phyloP scores from a whole-genome alignment of 2,888 invertebrate species.

The Ormia ochracea region DNA sequence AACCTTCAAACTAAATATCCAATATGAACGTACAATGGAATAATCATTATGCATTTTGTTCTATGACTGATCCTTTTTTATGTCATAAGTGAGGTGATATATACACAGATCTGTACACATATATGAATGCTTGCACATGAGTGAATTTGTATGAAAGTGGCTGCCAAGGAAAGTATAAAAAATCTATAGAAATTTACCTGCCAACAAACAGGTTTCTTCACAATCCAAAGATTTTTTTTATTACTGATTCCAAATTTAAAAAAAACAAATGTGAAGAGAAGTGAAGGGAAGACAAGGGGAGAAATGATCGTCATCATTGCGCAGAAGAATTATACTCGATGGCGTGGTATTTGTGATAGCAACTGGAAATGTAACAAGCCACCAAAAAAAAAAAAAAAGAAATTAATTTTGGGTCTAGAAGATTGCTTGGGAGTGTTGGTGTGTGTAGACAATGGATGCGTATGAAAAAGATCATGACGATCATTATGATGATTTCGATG shows the following conservation, averaged over 20 bases:
- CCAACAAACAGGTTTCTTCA: slow-evolving; percentile 50
- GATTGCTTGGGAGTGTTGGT: not conserved
- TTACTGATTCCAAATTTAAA: slow-evolving; percentile 36
- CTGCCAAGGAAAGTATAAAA: not conserved
- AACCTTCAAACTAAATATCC: slow-evolving; percentile 49
- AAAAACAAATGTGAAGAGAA: no score
- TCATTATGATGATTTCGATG: no score
- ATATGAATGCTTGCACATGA: not conserved
- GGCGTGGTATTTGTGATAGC: slow-evolving; percentile 40
- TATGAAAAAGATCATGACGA: slow-evolving; percentile 28
- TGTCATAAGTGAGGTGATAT: not conserved
- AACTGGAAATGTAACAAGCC: slow-evolving; percentile 2
- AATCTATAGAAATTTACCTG: slow-evolving; percentile 46
- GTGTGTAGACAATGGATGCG: slow-evolving; percentile 21
- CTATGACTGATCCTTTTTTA: slow-evolving; percentile 46
- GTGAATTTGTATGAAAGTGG: not conserved
- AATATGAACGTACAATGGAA: slow-evolving; percentile 10
- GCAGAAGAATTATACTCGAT: slow-evolving; percentile 49
- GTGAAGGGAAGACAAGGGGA: not conserved
- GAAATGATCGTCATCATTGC: slow-evolving; percentile 32
- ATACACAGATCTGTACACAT: no score
- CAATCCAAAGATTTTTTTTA: slow-evolving; percentile 31
- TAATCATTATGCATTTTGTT: not conserved
- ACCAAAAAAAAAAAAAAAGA: no score
- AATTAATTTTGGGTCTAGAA: not conserved